A percentile compares a stretch with the other conserved stretches of the same genome.
Evolutionary conservation across 2,888 invertebrate species (phyloP).

Genomic region (Sarcophaga rosellei): DNA sequence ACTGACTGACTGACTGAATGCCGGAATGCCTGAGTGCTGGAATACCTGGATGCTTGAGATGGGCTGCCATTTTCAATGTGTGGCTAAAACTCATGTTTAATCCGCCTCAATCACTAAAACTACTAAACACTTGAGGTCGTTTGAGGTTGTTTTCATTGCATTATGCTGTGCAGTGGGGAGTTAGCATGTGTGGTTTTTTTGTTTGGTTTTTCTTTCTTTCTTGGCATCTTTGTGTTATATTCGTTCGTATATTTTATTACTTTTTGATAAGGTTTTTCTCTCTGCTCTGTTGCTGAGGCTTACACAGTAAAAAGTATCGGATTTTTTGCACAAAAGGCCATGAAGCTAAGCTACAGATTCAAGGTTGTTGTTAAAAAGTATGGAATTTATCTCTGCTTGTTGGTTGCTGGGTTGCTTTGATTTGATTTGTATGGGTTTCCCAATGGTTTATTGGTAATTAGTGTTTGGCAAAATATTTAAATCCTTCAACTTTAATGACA

Average conservation of each 20-base stretch:
- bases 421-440: constrained; percentile 1
- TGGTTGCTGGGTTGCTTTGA: background rate
- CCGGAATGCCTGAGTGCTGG: background rate
- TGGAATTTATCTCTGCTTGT: constrained; percentile 54
- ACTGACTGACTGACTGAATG: constrained; percentile 35
- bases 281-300: background rate
- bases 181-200: constrained; percentile 4
- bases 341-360: constrained; percentile 1
- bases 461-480: constrained; percentile 49
- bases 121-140: constrained; percentile 59
- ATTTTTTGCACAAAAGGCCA: background rate
- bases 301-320: background rate
- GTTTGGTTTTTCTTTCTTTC: constrained; percentile 23
- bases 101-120: constrained; percentile 54
- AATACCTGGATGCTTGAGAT: constrained; percentile 42
- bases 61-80: constrained; percentile 34
- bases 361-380: constrained; percentile 60
- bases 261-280: background rate
- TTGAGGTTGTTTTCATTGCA: constrained; percentile 27
- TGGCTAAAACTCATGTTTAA: constrained; percentile 51
- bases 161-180: background rate
- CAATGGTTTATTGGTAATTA: background rate
- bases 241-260: constrained; percentile 1
- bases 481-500: constrained; percentile 31
- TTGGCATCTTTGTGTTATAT: constrained; percentile 35